Evolutionary conservation across 2,888 invertebrate species (phyloP).

Genomic region (Adineta ricciae): DNA sequence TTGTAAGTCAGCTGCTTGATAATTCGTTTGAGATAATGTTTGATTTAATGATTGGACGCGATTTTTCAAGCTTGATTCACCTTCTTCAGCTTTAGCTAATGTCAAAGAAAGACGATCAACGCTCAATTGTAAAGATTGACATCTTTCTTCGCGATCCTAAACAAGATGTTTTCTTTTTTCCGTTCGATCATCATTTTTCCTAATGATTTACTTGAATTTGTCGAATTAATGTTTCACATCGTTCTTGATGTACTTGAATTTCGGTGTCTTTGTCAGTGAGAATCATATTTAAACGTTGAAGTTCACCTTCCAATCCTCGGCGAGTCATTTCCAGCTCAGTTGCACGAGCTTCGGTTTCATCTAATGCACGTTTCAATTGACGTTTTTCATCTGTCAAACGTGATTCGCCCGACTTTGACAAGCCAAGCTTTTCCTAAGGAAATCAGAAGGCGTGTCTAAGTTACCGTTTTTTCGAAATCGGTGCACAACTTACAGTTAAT

Average conservation of each 20-base stretch:
- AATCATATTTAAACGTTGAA: slow-evolving; percentile 73
- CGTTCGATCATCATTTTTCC: neutral
- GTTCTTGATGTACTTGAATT: slow-evolving; percentile 54
- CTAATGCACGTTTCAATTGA: slow-evolving; percentile 66
- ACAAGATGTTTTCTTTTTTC: neutral
- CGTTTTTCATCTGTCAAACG: slow-evolving; percentile 72
- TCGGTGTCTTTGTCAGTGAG: slow-evolving; percentile 72
- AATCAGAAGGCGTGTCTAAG: neutral
- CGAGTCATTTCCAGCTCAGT: slow-evolving; percentile 73
- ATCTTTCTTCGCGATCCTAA: slow-evolving; percentile 73
- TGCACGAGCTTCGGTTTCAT: slow-evolving; percentile 69
- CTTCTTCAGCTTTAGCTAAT: slow-evolving; percentile 70
- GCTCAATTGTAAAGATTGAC: slow-evolving; percentile 76
- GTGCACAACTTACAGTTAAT: slow-evolving; percentile 40
- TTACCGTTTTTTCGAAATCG: too few relatives aligned
- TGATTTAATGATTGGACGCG: slow-evolving; percentile 58
- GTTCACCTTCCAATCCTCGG: slow-evolving; percentile 76
- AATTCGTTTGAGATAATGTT: slow-evolving; percentile 62
- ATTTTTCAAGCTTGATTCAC: slow-evolving; percentile 65
- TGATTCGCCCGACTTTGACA: slow-evolving; percentile 61
- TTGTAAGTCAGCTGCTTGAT: slow-evolving; percentile 60
- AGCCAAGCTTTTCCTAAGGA: slow-evolving; percentile 36
- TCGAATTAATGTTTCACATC: slow-evolving; percentile 18
- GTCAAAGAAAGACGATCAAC: slow-evolving; percentile 76
- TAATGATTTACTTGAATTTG: slow-evolving; percentile 23